Evolutionary conservation across 1,140 invertebrate genomes (phyloP), one percentile per base, ranked within the genome.

Genomic region (Kradibia gibbosae): DNA sequence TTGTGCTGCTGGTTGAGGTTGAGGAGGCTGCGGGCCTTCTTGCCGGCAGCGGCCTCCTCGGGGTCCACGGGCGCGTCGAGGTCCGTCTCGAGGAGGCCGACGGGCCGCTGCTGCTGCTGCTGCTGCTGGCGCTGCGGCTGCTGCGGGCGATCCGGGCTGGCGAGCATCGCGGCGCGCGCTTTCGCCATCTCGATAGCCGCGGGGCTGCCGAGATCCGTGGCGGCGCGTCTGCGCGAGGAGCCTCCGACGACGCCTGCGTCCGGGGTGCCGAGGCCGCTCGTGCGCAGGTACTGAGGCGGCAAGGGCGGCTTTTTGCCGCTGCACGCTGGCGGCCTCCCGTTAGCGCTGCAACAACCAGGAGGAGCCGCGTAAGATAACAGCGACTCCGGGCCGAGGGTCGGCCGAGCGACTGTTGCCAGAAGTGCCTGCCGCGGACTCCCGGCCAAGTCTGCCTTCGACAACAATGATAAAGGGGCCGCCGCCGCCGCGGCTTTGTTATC

Each of bases 11-110:
- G 93, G 85, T 94, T 95, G 85, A 97, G 92, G 87, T 96, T 94
- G 87, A 97, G 93, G 80, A 97, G 92, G 86, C 95, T 96, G 82
- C 95, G 94, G 75, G 96, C 95, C 89, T 96, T 95, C 87, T 93
- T 94, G 90, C 91, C 89, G 86, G 91, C 87, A 86, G 91, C 87
- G 76, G 90, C 90, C 86, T 90, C 89, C 89, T 75, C 91, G 89
- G 80, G 81, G 71, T 85, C 85, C 73, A 86, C 87, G 84, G 86
- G 94, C 86, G 94, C 94, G 92, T 97, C 96, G 87, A 97, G 92
- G 92, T 97, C 96, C 83, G 96, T 97, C 92, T 97, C 96, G 88
- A 97, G 95, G 89, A 96, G 93, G 86, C 95, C 95, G 90, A 91
- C 90, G 76, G 90, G 90, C 85, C 90, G 71, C 67, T 85, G 84